phyloP scores from a whole-genome alignment of 2,888 invertebrate species.

The Nomada lathburiana region DNA sequence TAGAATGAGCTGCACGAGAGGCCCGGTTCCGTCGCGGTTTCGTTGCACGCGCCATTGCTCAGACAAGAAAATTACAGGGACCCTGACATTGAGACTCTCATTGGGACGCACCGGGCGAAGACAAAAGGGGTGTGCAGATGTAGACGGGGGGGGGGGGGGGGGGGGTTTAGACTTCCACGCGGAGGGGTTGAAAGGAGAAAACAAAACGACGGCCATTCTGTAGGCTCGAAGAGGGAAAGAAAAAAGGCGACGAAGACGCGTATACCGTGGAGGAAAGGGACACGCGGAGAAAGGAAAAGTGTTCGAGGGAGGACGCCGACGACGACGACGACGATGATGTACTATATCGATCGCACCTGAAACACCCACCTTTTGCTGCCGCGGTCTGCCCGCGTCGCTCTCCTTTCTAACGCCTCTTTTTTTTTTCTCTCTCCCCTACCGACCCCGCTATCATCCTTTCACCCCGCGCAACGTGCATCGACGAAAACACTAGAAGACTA shows the following conservation, averaged over 20 bases:
- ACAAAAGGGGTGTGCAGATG: conserved; percentile 4
- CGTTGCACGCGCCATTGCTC: conserved; percentile 44
- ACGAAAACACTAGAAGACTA: conserved; percentile 38
- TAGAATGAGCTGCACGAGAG: conserved; percentile 67
- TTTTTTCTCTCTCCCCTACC: conserved; percentile 42
- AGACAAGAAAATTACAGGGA: conserved; percentile 65
- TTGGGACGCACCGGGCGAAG: conserved; percentile 33
- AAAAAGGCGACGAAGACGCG: conserved; percentile 44
- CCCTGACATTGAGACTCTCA: conserved; percentile 72
- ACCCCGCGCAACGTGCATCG: conserved; percentile 28
- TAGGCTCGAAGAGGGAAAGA: conserved; percentile 47
- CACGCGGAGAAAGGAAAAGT: conserved; percentile 51
- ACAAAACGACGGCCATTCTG: conserved; percentile 35
- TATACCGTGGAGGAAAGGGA: conserved; percentile 6
- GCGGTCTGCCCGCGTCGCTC: conserved; percentile 58
- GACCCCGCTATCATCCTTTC: conserved; percentile 14
- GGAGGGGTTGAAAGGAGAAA: conserved; percentile 25
- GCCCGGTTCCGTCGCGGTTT: conserved; percentile 40
- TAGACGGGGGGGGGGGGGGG: not conserved
- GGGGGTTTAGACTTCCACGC: not conserved
- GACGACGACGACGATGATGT: conserved; percentile 60
- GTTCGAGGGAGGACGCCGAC: conserved; percentile 39
- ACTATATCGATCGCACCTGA: conserved; percentile 78
- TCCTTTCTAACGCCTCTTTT: conserved; percentile 53
- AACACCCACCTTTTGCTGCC: conserved; percentile 66